Evolutionary conservation across 2,888 invertebrate species (phyloP), one percentile per base, ranked within the genome.

Genomic region (Chrysolina americana): DNA sequence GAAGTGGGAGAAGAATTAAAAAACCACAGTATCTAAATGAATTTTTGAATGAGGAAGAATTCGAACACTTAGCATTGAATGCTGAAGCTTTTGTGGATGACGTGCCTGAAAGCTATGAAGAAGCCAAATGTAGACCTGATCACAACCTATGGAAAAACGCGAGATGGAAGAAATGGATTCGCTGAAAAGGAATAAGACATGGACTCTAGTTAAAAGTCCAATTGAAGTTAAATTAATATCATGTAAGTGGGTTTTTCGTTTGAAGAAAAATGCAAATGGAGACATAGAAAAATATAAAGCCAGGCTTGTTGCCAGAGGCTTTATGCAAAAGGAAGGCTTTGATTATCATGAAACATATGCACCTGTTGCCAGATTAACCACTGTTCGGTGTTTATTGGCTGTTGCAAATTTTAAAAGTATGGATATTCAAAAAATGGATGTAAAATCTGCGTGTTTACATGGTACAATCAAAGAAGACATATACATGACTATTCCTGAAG

Each of bases 361-460:
- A n/a, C n/a, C n/a, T n/a, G n/a, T n/a, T n/a, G n/a, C n/a, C n/a
- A n/a, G n/a, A n/a, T n/a, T n/a, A n/a, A n/a, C n/a, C n/a, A n/a
- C n/a, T n/a, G n/a, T n/a, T n/a, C n/a, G n/a, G 36, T 76, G 76
- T 5, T 78, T 73, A 47, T 72, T 74, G 41, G 72, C 78, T 23
- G 78, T 78, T 10, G 71, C 77, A 48, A 64, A 44, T 44, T 44
- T 13, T 2, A 44, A 44, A 44, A 44, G 15, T 44, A 13, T 47
- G 65, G 11, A 47, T 50, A 50, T 15, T 13, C 44, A 44, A 13
- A 2, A 44, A 48, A 56, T 77, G 17, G 83, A 85, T 75, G 83
- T 84, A 15, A 82, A 81, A 75, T 81, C 79, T 74, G 83, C 84
- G 0, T 85, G 85, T 76, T 74, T 84, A 15, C 80, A 85, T 73